Base-by-base conservation (phyloP, 37 sponge, comb jelly and placozoan genomes). In the Halichondria panicea region DNA sequence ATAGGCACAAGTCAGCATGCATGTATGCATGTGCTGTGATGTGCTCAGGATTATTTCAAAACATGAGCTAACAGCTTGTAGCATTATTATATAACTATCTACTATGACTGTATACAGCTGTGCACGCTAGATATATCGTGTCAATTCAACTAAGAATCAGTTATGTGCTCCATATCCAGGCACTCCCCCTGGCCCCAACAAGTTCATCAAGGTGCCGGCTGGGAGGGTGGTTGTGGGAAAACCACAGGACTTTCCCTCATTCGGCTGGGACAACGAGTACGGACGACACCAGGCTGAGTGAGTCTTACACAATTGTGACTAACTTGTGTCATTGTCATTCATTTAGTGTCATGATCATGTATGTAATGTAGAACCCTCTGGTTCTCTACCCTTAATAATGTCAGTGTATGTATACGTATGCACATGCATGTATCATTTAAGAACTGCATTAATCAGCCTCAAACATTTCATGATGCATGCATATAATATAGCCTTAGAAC, bases 241-340 rank as follows among this genome's bases (percentile, higher is more conserved):
- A 52, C 87, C 91, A 6, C 30, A 22, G 12, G 87, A 76, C 42
- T 91, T 91, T 48, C 91, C 91, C n/a, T 76, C 87, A 15, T 91
- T 69, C 61, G 91, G 91, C 54, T 91, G 91, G 91, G 91, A 91
- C 74, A 86, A 85, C 72, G 91, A 91, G 35, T 91, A 86, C 69
- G 91, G 91, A 68, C 31, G 27, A 7, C 25, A 45, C 11, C 3
- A 27, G 21, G 12, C 25, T 4, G 31, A 43, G 70, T 69, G 18
- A 46, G 70, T 41, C 61, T 25, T 59, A 59, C 11, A 59, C 8
- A 9, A n/a, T 15, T 59, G 27, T 59, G 22, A 9, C 8, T n/a
- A n/a, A n/a, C n/a, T n/a, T n/a, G n/a, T n/a, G n/a, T n/a, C n/a
- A n/a, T n/a, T n/a, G n/a, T n/a, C n/a, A n/a, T n/a, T n/a, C n/a